phyloP scores from a whole-genome alignment of 2,888 invertebrate genomes.

The Isoperla grammatica region DNA sequence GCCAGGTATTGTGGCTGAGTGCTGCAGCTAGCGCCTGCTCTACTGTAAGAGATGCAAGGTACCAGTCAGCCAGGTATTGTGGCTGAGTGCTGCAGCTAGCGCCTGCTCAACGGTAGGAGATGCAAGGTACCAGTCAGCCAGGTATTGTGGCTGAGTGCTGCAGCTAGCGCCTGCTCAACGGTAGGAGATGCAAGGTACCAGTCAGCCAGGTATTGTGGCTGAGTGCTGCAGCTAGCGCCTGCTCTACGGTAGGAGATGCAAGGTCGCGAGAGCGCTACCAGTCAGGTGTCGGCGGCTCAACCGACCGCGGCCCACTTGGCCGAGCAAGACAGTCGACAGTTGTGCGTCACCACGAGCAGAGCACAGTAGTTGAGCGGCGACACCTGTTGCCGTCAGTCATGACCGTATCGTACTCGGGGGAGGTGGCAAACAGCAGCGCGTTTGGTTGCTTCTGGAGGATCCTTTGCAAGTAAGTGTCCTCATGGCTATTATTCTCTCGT shows the following conservation, averaged over 20 bases:
- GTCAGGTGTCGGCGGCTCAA: constrained; percentile 2
- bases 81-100: too few relatives aligned
- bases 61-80: too few relatives aligned
- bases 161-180: too few relatives aligned
- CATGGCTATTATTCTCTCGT: neutral
- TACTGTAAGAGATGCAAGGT: too few relatives aligned
- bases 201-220: too few relatives aligned
- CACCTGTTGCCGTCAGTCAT: constrained; percentile 45
- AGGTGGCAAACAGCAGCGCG: constrained; percentile 87
- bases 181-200: too few relatives aligned
- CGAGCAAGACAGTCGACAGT: neutral
- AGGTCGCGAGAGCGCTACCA: too few relatives aligned
- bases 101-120: too few relatives aligned
- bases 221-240: neutral
- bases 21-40: too few relatives aligned
- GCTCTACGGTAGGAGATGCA: neutral
- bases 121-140: too few relatives aligned
- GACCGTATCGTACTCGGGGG: constrained; percentile 87
- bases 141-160: too few relatives aligned
- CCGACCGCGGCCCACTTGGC: constrained; percentile 17
- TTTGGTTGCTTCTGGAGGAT: constrained; percentile 92
- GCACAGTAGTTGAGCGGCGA: neutral
- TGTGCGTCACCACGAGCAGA: neutral
- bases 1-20: too few relatives aligned
- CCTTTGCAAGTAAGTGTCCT: constrained; percentile 70